A percentile compares a stretch with the other conserved stretches of the same genome.
These are phyloP conservation scores for Empidonax traillii DNA, from an alignment of 2,113 vertebrate species.

Conservation along the genomic window DNA sequence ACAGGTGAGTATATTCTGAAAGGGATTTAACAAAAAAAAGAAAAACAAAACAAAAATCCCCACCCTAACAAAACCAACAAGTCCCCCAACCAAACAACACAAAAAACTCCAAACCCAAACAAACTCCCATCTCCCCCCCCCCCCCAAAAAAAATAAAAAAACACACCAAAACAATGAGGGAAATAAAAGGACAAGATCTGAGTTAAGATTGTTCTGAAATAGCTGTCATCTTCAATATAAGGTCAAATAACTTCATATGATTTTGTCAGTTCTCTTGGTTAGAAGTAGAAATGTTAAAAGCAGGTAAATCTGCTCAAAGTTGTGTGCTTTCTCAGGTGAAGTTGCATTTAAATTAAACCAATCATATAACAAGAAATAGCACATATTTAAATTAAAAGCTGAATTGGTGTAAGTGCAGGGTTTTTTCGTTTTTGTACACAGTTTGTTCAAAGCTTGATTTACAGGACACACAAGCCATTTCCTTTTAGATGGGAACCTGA, in stretches of 20 bases:
- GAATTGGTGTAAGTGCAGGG: neutral
- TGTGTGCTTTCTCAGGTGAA: neutral
- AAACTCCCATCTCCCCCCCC: neutral
- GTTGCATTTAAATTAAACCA: neutral
- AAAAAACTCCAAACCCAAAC: neutral
- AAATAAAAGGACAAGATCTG: neutral
- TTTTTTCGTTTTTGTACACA: neutral
- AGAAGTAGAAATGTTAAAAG: neutral
- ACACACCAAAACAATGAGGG: fast-evolving
- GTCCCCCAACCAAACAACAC: neutral
- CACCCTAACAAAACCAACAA: neutral
- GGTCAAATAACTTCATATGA: neutral
- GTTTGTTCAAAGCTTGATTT: constrained; percentile 18
- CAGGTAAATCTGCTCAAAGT: neutral
- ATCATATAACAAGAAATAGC: neutral
- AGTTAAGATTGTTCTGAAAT: neutral
- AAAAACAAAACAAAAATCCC: neutral
- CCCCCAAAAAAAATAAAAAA: neutral
- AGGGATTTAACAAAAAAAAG: neutral
- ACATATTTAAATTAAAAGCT: neutral
- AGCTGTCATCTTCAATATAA: neutral
- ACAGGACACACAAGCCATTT: constrained; percentile 15
- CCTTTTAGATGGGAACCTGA: constrained; percentile 35
- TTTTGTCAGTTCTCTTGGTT: neutral
- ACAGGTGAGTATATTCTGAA: neutral